Conservation (phyloP, 1,140 invertebrate genomes). For the Drosophila malerkotliana region DNA sequence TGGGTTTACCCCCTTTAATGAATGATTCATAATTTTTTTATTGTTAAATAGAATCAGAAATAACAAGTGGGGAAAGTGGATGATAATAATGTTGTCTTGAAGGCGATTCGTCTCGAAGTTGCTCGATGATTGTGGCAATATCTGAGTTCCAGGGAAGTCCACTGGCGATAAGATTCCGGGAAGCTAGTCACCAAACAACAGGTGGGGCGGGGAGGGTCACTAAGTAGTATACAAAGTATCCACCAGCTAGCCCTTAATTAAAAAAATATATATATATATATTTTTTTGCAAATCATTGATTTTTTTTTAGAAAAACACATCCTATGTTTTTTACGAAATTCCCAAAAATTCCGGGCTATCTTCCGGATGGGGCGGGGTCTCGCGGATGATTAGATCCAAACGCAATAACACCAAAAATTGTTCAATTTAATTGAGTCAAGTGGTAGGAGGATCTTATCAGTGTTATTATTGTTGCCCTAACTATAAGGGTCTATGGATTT, state of each 20-base stretch:
- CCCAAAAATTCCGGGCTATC: constrained; percentile 20
- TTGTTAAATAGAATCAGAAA: constrained; percentile 26
- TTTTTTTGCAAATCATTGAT: constrained; percentile 7
- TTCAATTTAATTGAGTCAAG: constrained; percentile 74
- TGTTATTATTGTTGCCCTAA: constrained; percentile 31
- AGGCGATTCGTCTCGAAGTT: constrained; percentile 26
- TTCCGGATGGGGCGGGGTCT: neutral
- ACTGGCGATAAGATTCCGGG: constrained; percentile 58
- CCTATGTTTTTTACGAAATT: neutral
- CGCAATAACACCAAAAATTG: constrained; percentile 58
- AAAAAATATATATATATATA: neutral
- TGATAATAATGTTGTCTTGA: constrained; percentile 3
- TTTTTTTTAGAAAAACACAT: too few relatives aligned
- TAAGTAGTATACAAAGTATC: neutral
- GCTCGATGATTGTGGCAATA: constrained; percentile 7
- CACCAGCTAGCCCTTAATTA: neutral
- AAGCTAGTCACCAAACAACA: constrained; percentile 25
- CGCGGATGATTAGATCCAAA: constrained; percentile 42
- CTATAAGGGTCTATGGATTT: neutral
- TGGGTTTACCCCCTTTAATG: neutral
- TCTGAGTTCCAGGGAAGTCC: constrained; percentile 62
- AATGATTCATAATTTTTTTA: constrained; percentile 43
- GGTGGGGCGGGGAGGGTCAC: too few relatives aligned
- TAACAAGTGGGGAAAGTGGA: constrained; percentile 22
- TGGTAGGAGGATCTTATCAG: constrained; percentile 29